Conservation (phyloP, 92 coral and sea anemone genomes). For the Paramuricea clavata region DNA sequence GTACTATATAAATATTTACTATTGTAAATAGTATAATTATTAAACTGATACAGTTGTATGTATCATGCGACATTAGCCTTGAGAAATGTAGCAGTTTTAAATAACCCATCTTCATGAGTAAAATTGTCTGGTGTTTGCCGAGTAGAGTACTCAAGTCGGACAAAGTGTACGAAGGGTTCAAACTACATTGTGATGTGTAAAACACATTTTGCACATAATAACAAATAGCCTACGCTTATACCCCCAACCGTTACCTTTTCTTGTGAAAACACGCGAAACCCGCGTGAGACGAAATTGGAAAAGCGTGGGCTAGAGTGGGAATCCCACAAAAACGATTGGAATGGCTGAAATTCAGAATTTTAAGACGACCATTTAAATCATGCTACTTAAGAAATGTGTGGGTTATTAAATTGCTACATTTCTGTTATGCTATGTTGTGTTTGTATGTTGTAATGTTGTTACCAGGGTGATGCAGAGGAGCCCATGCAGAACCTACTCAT, state of each 20-base stretch:
- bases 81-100: background rate
- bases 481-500: background rate
- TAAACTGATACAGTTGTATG: conserved; percentile 50
- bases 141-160: too few relatives aligned
- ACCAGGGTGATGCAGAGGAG: background rate
- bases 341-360: background rate
- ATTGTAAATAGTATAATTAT: conserved; percentile 11
- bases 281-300: background rate
- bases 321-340: background rate
- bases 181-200: too few relatives aligned
- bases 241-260: background rate
- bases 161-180: too few relatives aligned
- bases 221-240: too few relatives aligned
- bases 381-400: conserved; percentile 1
- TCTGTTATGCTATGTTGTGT: background rate
- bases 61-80: background rate
- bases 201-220: too few relatives aligned
- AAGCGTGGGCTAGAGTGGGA: background rate
- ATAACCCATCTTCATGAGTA: background rate
- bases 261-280: background rate
- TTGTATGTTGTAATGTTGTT: conserved; percentile 15
- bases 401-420: conserved; percentile 30
- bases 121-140: background rate
- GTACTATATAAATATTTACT: conserved; percentile 42
- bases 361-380: background rate